A percentile compares a stretch with the other conserved stretches of the same genome.
Evolutionary conservation across 2,113 vertebrate species (phyloP).

Genomic region (Hypomesus transpacificus): DNA sequence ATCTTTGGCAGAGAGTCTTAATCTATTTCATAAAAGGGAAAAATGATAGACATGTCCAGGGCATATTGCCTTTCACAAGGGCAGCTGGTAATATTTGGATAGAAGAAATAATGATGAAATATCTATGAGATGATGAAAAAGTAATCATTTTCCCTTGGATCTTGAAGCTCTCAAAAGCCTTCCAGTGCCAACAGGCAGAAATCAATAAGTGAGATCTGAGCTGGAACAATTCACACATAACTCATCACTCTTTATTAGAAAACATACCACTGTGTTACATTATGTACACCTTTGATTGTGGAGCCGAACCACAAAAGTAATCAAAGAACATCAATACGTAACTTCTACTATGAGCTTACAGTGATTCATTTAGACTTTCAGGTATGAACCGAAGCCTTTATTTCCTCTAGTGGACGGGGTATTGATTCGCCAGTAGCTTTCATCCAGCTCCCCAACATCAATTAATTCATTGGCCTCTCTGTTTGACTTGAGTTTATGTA

Average conservation of each 20-base stretch:
- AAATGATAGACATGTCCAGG: slow-evolving; percentile 59
- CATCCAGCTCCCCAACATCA: slow-evolving; percentile 10
- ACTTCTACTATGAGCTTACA: slow-evolving; percentile 30
- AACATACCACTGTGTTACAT: slow-evolving; percentile 44
- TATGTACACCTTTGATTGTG: slow-evolving; percentile 32
- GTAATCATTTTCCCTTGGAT: slow-evolving; percentile 60
- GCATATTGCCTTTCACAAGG: slow-evolving; percentile 57
- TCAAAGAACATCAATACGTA: slow-evolving; percentile 25
- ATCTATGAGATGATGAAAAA: slow-evolving; percentile 71
- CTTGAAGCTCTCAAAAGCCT: slow-evolving; percentile 51
- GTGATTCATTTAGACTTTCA: slow-evolving; percentile 5
- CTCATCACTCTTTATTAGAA: slow-evolving; percentile 66
- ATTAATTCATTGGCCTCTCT: slow-evolving; percentile 23
- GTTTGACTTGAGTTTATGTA: slow-evolving; percentile 42
- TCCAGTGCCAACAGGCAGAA: slow-evolving; percentile 55
- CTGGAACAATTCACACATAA: slow-evolving; percentile 68
- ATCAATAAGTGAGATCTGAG: slow-evolving; percentile 71
- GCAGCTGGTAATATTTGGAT: slow-evolving; percentile 55
- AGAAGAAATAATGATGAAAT: slow-evolving; percentile 68
- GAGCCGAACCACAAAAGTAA: slow-evolving; percentile 37
- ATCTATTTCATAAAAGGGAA: slow-evolving; percentile 44
- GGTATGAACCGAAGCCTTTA: slow-evolving; percentile 1
- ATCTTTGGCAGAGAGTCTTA: slow-evolving; percentile 40
- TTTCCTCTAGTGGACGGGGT: slow-evolving; percentile 24
- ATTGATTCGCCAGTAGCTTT: slow-evolving; percentile 35